These are phyloP conservation scores for Amblyteles armatorius DNA, from an alignment of 2,888 invertebrate genomes.

Conservation along the genomic window DNA sequence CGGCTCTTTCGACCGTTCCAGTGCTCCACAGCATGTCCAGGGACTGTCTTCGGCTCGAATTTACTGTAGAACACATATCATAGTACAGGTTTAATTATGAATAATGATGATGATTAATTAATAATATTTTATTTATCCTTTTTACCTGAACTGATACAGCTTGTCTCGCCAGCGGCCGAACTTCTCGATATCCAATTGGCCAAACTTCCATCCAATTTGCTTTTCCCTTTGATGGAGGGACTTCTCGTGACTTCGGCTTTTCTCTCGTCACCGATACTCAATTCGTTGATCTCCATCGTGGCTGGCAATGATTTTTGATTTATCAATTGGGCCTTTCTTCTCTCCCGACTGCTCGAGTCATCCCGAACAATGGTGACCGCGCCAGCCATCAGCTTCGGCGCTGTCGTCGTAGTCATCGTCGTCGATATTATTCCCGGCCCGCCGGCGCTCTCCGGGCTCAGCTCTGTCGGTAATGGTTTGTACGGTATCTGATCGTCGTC, in stretches of 20 bases:
- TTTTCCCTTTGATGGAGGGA: conserved; percentile 81
- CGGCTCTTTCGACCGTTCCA: conserved; percentile 92
- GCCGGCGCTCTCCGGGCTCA: conserved; percentile 77
- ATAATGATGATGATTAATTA: not conserved
- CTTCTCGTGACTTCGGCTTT: conserved; percentile 83
- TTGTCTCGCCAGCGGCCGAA: conserved; percentile 84
- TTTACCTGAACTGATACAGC: conserved; percentile 83
- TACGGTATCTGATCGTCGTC: conserved; percentile 85
- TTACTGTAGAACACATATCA: conserved; percentile 74
- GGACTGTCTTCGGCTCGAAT: conserved; percentile 88
- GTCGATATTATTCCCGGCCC: conserved; percentile 73
- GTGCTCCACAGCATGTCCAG: conserved; percentile 90
- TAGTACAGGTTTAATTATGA: not conserved
- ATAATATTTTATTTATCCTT: not conserved
- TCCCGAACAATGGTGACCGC: conserved; percentile 42
- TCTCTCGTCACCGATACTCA: conserved; percentile 76
- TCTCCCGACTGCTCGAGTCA: conserved; percentile 74
- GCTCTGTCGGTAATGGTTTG: conserved; percentile 83
- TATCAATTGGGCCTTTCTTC: conserved; percentile 78
- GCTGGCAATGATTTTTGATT: conserved; percentile 85
- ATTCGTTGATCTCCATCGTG: conserved; percentile 81
- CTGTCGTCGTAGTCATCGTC: conserved; percentile 34
- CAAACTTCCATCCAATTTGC: conserved; percentile 85
- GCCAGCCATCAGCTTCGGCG: conserved; percentile 52
- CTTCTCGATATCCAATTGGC: conserved; percentile 87